phyloP scores from a whole-genome alignment of 2,888 invertebrate species.

The Conomelus anceps region DNA sequence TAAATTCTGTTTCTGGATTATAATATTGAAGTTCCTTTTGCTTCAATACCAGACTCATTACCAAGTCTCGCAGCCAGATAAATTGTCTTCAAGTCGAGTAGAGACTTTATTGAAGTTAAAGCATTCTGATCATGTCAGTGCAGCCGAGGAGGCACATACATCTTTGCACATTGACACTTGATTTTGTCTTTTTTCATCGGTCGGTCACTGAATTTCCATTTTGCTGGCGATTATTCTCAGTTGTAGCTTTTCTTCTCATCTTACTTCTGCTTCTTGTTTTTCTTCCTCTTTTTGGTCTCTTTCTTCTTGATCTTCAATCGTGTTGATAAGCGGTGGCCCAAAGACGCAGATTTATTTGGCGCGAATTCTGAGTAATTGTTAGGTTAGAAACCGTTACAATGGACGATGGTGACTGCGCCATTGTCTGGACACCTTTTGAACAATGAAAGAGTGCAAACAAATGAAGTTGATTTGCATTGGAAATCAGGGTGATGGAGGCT shows the following conservation, averaged over 20 bases:
- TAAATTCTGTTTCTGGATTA: too few species aligned
- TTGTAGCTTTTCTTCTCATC: background rate
- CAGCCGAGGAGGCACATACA: background rate
- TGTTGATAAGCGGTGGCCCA: background rate
- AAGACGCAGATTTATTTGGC: background rate
- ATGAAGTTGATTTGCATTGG: background rate
- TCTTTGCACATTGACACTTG: background rate
- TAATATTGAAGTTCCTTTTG: too few species aligned
- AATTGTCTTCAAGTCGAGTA: background rate
- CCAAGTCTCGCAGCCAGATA: background rate
- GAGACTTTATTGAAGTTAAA: background rate
- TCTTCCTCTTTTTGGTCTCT: background rate
- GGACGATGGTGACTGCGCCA: background rate
- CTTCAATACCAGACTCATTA: too few species aligned
- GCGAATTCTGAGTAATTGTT: background rate
- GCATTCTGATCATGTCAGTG: background rate
- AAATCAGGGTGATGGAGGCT: background rate
- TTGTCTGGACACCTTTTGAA: background rate
- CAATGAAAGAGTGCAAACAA: background rate
- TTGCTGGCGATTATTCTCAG: background rate
- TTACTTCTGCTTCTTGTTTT: background rate
- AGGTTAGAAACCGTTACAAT: background rate
- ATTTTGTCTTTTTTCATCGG: background rate
- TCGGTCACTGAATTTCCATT: background rate
- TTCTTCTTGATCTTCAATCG: background rate